These are phyloP conservation scores for Brenthis ino DNA, from an alignment of 2,888 invertebrate genomes.

Conservation along the genomic window DNA sequence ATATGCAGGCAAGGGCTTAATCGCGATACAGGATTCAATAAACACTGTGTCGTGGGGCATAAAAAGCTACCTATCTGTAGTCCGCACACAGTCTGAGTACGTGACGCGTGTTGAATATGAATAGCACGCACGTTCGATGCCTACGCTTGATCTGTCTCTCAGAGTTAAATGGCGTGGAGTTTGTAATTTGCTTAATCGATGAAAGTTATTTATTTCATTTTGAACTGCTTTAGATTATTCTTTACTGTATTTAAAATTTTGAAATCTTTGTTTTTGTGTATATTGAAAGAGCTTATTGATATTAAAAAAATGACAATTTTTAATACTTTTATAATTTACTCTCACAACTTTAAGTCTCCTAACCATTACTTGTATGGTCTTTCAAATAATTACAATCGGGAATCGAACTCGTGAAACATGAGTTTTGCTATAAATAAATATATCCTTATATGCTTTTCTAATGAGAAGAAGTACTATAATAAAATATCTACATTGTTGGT, in stretches of 20 bases:
- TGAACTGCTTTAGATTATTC: neutral
- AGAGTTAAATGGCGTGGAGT: constrained; percentile 26
- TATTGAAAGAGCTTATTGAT: too few species aligned
- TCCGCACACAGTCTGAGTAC: constrained; percentile 61
- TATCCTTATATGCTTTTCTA: too few species aligned
- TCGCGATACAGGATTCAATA: constrained; percentile 76
- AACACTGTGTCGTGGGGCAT: constrained; percentile 68
- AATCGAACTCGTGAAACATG: too few species aligned
- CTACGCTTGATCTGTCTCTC: constrained; percentile 39
- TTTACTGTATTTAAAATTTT: neutral
- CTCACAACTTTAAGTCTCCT: too few species aligned
- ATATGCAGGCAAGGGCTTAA: constrained; percentile 51
- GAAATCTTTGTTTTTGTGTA: too few species aligned
- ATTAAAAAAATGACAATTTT: too few species aligned
- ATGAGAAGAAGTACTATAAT: neutral
- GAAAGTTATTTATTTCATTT: constrained; percentile 9
- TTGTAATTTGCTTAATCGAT: constrained; percentile 15
- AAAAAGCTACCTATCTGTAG: constrained; percentile 71
- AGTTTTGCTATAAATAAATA: too few species aligned
- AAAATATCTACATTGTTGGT: constrained; percentile 25
- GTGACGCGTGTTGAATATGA: constrained; percentile 62
- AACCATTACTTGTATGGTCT: too few species aligned
- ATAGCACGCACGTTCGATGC: constrained; percentile 44
- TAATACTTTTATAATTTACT: too few species aligned
- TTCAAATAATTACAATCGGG: too few species aligned